Evolutionary conservation across 92 coral and sea anemone genomes (phyloP), one percentile per base, ranked within the genome.

Genomic region (Actinernus sp.): DNA sequence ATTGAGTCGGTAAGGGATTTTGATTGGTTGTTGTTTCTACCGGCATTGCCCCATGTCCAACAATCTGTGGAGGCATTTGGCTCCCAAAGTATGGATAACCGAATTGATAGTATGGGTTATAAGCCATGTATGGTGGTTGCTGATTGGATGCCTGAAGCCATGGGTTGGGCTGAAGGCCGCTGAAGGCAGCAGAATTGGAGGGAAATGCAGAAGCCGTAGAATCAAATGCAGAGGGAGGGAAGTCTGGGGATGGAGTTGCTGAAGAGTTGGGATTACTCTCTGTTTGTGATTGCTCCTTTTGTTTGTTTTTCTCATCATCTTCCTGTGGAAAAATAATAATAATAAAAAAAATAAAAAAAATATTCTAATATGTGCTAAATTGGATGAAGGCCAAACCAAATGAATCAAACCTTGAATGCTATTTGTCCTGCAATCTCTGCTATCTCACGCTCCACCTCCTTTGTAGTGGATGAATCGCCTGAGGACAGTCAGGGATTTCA

Each of bases 341-440:
- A n/a, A n/a, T n/a, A n/a, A n/a, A n/a, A n/a, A n/a, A n/a, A n/a
- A n/a, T n/a, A n/a, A n/a, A n/a, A n/a, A n/a, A n/a, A n/a, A n/a
- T n/a, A n/a, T n/a, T n/a, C n/a, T n/a, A n/a, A n/a, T n/a, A n/a
- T n/a, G n/a, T n/a, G n/a, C n/a, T n/a, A n/a, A n/a, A n/a, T n/a
- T n/a, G n/a, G n/a, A n/a, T n/a, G n/a, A n/a, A 22, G 11, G 20
- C 13, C 21, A 8, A 36, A 2, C 0, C 16, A 50, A 1, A n/a
- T 22, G 14, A 65, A 19, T 3, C 25, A 21, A 49, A 89, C 98
- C 93, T 93, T 93, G 51, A 93, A 93, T 25, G 87, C 76, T 33
- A 93, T 93, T 63, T 93, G 98, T 18, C 97, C 90, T 56, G 98
- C 91, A 47, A 93, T 70, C 63, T 90, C 97, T 27, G 83, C 90